These are phyloP conservation scores for Mylabris sibirica DNA, from an alignment of 2,888 invertebrate species.

Conservation along the genomic window DNA sequence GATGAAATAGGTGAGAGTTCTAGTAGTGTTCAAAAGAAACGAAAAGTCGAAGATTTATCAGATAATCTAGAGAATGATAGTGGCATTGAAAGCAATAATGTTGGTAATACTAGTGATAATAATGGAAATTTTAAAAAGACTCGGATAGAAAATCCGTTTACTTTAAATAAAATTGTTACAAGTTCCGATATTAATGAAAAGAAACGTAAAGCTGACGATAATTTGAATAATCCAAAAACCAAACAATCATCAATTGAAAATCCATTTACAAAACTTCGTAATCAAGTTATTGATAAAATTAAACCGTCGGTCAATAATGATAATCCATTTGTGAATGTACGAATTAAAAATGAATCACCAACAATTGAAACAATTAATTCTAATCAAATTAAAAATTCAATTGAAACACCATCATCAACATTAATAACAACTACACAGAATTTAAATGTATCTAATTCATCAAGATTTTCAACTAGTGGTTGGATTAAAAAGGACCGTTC, in stretches of 20 bases:
- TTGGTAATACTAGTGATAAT: background rate
- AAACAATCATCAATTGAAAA: constrained; percentile 13
- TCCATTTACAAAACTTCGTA: constrained; percentile 14
- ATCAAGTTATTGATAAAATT: background rate
- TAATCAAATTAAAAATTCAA: background rate
- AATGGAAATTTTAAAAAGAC: background rate
- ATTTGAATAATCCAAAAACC: background rate
- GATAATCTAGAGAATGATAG: background rate
- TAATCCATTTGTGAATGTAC: constrained; percentile 16
- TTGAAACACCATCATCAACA: background rate
- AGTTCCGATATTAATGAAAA: background rate
- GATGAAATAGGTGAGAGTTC: background rate
- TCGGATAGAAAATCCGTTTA: background rate
- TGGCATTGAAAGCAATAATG: background rate
- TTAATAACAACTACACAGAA: background rate
- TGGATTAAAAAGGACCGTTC: background rate
- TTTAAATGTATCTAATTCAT: background rate
- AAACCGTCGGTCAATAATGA: background rate
- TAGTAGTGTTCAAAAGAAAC: background rate
- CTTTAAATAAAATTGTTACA: background rate
- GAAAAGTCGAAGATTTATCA: background rate
- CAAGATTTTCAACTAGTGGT: background rate
- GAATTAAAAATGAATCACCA: constrained; percentile 17
- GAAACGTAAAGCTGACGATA: constrained; percentile 19
- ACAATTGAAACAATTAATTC: background rate